A percentile compares a stretch with the other conserved stretches of the same genome.
These are phyloP conservation scores for Bucco capensis DNA, from an alignment of 2,113 vertebrate genomes.

Conservation along the genomic window DNA sequence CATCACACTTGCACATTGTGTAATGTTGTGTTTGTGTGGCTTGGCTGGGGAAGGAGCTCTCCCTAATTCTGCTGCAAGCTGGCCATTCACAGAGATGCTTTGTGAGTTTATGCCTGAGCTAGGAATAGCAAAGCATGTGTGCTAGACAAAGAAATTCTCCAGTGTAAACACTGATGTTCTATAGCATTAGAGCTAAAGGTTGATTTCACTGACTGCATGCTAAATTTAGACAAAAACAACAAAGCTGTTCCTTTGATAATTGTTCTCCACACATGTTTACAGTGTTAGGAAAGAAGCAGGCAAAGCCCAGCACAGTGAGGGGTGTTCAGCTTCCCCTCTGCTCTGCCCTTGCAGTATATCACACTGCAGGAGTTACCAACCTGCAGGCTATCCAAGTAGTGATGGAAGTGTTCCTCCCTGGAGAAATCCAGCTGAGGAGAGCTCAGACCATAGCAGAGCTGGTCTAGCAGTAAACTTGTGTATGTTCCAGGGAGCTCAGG, in stretches of 20 bases:
- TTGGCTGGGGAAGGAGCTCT: not conserved
- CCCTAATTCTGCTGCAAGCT: not conserved
- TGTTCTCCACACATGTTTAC: not conserved
- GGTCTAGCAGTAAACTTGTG: not conserved
- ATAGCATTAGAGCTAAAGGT: not conserved
- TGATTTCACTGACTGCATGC: not conserved
- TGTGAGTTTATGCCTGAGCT: slow-evolving; percentile 1
- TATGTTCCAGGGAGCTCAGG: not conserved
- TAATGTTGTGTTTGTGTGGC: not conserved
- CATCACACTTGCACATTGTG: not conserved
- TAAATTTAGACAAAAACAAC: not conserved
- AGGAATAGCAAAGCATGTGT: slow-evolving; percentile 41
- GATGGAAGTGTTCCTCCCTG: not conserved
- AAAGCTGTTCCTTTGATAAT: not conserved
- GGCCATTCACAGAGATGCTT: not conserved
- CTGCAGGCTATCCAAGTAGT: not conserved
- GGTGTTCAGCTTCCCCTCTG: not conserved
- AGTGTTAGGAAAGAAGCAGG: not conserved
- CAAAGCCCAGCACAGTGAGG: not conserved
- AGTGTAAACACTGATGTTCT: not conserved
- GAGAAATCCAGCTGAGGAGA: not conserved
- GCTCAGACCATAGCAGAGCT: not conserved
- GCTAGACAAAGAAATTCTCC: not conserved
- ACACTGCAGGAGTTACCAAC: not conserved
- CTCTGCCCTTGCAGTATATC: not conserved